Evolutionary conservation across 2,113 vertebrate species (phyloP).

Genomic region (Pteronura brasiliensis): DNA sequence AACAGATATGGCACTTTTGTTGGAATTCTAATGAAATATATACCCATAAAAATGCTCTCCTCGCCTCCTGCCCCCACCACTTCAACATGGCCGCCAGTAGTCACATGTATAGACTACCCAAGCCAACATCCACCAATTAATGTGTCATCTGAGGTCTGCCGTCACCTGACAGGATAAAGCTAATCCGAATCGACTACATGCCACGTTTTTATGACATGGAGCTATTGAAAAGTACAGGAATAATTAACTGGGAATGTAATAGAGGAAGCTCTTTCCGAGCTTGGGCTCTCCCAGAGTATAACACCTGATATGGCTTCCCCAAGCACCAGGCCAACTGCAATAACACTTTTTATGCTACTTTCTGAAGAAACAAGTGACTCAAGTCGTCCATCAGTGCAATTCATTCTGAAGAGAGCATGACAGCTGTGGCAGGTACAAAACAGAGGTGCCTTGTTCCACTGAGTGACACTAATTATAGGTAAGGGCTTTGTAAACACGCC

Average conservation of each 20-base stretch:
- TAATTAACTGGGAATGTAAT: slow-evolving; percentile 80
- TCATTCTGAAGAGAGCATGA: slow-evolving; percentile 69
- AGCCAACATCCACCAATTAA: slow-evolving; percentile 75
- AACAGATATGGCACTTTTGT: slow-evolving; percentile 78
- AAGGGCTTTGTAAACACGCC: slow-evolving; percentile 81
- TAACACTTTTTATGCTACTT: slow-evolving; percentile 67
- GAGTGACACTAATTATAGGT: slow-evolving; percentile 82
- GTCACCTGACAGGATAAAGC: slow-evolving; percentile 80
- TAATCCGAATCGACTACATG: slow-evolving; percentile 81
- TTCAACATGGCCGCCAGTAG: slow-evolving; percentile 57
- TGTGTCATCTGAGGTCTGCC: slow-evolving; percentile 77
- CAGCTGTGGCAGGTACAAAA: slow-evolving; percentile 78
- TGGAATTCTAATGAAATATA: slow-evolving; percentile 82
- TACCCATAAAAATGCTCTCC: slow-evolving; percentile 69
- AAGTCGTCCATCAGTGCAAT: slow-evolving; percentile 71
- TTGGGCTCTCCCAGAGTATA: slow-evolving; percentile 44
- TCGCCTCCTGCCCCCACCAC: slow-evolving; percentile 15
- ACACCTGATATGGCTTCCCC: slow-evolving; percentile 73
- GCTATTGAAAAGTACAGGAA: slow-evolving; percentile 79
- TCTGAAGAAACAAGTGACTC: slow-evolving; percentile 72
- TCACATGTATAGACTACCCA: slow-evolving; percentile 38
- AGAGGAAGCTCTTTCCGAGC: slow-evolving; percentile 73
- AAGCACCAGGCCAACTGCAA: slow-evolving; percentile 62
- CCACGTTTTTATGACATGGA: slow-evolving; percentile 78
- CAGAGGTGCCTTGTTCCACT: slow-evolving; percentile 80